A percentile compares a stretch with the other conserved stretches of the same genome.
Conservation (phyloP, 2,888 invertebrate species). For the Muschampia plurimacula region DNA sequence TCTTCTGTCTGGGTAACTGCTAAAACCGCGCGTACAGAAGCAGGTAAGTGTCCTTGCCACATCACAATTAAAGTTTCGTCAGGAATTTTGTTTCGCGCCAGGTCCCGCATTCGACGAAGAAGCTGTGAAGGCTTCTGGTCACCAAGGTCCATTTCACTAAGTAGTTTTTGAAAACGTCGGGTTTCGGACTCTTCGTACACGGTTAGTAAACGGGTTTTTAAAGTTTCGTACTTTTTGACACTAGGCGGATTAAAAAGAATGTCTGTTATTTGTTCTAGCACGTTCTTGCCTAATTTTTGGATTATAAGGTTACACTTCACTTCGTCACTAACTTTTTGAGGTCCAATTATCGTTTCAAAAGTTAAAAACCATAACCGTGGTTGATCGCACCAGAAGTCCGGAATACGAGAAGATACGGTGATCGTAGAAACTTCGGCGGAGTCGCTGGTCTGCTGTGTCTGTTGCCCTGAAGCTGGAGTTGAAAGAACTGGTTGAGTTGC, state of each 20-base stretch:
- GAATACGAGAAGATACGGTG: neutral
- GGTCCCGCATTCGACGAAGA: neutral
- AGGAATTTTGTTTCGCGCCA: too few species aligned
- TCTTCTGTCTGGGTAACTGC: too few species aligned
- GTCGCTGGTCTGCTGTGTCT: neutral
- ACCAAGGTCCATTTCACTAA: neutral
- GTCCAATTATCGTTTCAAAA: neutral
- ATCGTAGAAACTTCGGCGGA: neutral
- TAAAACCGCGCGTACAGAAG: too few species aligned
- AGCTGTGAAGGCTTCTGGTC: neutral
- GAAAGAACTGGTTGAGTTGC: neutral
- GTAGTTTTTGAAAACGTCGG: neutral
- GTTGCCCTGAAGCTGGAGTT: neutral
- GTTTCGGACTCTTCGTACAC: neutral
- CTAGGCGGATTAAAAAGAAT: neutral
- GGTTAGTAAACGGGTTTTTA: neutral
- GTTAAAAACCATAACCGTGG: slow-evolving; percentile 1
- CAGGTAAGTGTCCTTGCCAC: too few species aligned
- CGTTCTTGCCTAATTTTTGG: neutral
- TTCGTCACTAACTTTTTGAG: neutral
- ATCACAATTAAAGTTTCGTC: neutral
- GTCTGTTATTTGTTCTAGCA: neutral
- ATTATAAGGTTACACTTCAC: neutral
- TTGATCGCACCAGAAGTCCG: neutral
- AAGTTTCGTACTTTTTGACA: neutral